Conservation (phyloP, 1,140 invertebrate genomes). For the Daktulosphaira vitifoliae region DNA sequence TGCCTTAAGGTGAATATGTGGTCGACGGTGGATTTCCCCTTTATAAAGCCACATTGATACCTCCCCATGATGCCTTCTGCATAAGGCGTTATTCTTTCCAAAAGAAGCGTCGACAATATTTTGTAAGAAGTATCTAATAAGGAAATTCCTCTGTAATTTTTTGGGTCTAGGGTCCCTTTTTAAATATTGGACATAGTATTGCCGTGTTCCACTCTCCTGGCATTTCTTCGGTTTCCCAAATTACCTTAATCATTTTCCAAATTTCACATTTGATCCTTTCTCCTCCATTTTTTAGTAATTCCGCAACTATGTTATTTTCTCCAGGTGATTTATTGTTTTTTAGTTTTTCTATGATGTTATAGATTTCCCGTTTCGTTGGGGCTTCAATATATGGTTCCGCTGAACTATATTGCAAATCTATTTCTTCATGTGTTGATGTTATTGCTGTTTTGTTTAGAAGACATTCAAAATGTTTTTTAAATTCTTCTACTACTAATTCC, state of each 20-base stretch:
- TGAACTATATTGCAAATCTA: too few relatives aligned
- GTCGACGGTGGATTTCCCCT: too few relatives aligned
- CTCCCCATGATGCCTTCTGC: too few relatives aligned
- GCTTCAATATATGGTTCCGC: neutral
- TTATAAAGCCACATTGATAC: too few relatives aligned
- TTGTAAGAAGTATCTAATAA: constrained; percentile 2
- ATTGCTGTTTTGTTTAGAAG: neutral
- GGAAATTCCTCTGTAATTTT: constrained; percentile 38
- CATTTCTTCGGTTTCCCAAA: constrained; percentile 36
- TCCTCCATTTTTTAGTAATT: constrained; percentile 37
- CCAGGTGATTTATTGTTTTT: too few relatives aligned
- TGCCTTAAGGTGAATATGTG: neutral
- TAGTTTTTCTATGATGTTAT: too few relatives aligned
- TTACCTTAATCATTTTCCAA: too few relatives aligned
- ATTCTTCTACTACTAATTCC: too few relatives aligned
- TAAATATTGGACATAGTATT: constrained; percentile 28
- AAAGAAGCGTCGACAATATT: neutral
- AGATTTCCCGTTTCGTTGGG: too few relatives aligned
- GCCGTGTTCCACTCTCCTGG: constrained; percentile 37
- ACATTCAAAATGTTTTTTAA: neutral
- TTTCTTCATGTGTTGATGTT: neutral
- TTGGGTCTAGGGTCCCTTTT: constrained; percentile 34
- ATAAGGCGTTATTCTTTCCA: constrained; percentile 6
- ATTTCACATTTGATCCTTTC: constrained; percentile 32
- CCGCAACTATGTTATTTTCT: constrained; percentile 29